Base-by-base conservation (phyloP, 2,888 invertebrate species). In the Macrosoma leucophasiata region DNA sequence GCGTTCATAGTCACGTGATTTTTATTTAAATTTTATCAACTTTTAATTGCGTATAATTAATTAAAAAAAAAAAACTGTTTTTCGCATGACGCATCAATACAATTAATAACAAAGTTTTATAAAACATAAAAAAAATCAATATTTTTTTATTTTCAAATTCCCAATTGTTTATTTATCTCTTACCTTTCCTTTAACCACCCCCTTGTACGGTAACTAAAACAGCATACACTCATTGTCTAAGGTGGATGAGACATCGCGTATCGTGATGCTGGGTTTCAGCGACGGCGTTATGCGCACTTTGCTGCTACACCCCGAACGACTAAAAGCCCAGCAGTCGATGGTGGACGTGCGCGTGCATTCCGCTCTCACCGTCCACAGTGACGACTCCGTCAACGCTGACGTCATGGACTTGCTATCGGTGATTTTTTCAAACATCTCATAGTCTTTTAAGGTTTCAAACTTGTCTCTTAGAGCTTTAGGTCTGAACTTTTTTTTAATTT, bases 281-380 rank as follows among this genome's bases (percentile, higher is more conserved):
- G 93, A 91, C 58, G 94, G 94, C 6, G 85, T 90, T 18, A 67
- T 94, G 52, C 84, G 94, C 21, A 81, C 66, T 0, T 40, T 84
- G n/a, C 36, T 73, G 2, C 30, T 81, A 2, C 69, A 81, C 33
- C 76, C 81, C 0, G 73, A 77, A 5, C 53, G 68, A 2, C 40
- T 82, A 4, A 44, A 58, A 19, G 37, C 43, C 2, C 61, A 57
- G 13, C 37, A 43, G 1, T 40, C 38, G 0, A 46, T 72, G 48
- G 31, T 78, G 1, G 70, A 81, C 31, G 45, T 79, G 3, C 57
- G 62, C 8, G 61, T 81, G 0, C 62, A 72, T 41, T 81, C 82
- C 1, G 62, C 63, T 1, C 51, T 77, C 4, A 75, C 78, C 7
- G 58, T 82, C 19, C 77, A 82, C 40, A 81, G 78, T 29, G 71